Percentiles rank a stretch among this genome's conserved stretches.
These are phyloP conservation scores for Pediacus dermestoides DNA, from an alignment of 2,888 invertebrate genomes.

Conservation along the genomic window DNA sequence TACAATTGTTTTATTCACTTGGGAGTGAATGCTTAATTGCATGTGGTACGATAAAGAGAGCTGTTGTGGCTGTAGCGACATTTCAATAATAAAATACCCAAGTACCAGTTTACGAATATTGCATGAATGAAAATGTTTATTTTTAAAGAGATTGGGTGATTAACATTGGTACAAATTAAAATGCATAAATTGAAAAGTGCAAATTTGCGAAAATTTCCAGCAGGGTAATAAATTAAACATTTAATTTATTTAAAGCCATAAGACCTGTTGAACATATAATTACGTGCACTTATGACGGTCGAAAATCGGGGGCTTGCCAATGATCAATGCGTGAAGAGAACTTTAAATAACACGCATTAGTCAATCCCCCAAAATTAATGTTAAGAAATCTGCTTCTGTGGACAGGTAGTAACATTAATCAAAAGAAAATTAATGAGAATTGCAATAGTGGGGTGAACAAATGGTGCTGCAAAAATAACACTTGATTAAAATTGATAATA, in stretches of 20 bases:
- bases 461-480: slow-evolving; percentile 9
- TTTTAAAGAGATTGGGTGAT: too few relatives aligned
- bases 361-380: slow-evolving; percentile 23
- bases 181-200: slow-evolving; percentile 5
- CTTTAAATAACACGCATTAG: slow-evolving; percentile 23
- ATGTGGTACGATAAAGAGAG: too few relatives aligned
- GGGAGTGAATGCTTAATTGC: too few relatives aligned
- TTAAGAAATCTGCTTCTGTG: slow-evolving; percentile 24
- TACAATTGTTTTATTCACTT: slow-evolving; percentile 8
- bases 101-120: too few relatives aligned
- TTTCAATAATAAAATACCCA: too few relatives aligned
- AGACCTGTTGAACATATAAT: slow-evolving; percentile 15
- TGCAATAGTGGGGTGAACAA: slow-evolving; percentile 8
- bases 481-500: slow-evolving; percentile 18
- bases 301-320: slow-evolving; percentile 11
- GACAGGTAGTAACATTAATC: slow-evolving; percentile 23
- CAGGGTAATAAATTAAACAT: slow-evolving; percentile 12
- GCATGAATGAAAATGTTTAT: too few relatives aligned
- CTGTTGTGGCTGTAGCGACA: too few relatives aligned
- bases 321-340: slow-evolving; percentile 16
- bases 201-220: slow-evolving; percentile 10
- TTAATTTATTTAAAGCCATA: slow-evolving; percentile 11
- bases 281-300: slow-evolving; percentile 18
- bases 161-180: background rate
- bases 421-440: slow-evolving; percentile 20